Base-by-base conservation (phyloP, 2,113 vertebrate species). In the Nyctibius bracteatus region DNA sequence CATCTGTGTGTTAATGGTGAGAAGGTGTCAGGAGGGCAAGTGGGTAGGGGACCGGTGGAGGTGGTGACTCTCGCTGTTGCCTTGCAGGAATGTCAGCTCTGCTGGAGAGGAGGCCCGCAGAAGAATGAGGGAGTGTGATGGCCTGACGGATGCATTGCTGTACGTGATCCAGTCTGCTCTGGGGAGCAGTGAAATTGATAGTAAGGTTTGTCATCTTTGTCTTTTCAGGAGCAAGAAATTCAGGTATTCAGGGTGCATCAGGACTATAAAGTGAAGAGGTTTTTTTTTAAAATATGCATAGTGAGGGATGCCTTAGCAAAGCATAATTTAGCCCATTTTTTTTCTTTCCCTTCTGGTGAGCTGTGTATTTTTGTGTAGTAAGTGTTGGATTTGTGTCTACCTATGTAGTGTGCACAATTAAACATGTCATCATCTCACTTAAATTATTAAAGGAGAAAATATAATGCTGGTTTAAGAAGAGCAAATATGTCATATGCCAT, bases 161-260 rank as follows among this genome's bases (percentile, higher is more conserved):
- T 99, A 99, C 55, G 99, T 99, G 98, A 99, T 99, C 97, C 99
- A 99, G 98, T 99, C 99, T 91, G 99, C 99, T 68, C 98, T 99
- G 90, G 99, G 99, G 93, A 99, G 99, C 98, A 99, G 98, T 83
- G 99, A 99, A 98, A 99, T 99, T 97, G 99, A 99, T 98, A 99
- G 99, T 99, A 99, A 99, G 99, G 99, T 99, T 95, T 93, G 98
- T 98, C 88, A 72, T 74, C 8, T 95, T 96, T 77, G 35, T 94
- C 41, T 72, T 89, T 94, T 81, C 51, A 84, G 67, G 44, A 82
- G 58, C 23, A 73, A 65, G 61, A 81, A 66, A 52, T 33, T 17
- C 63, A 88, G 73, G 41, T 81, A 55, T 43, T 82, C n/a, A 31
- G 46, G 23, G n/a, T 47, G 21, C 17, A 28, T 28, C 33, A 63